Base-by-base conservation (phyloP, 2,113 vertebrate genomes). In the Chiloscyllium plagiosum region DNA sequence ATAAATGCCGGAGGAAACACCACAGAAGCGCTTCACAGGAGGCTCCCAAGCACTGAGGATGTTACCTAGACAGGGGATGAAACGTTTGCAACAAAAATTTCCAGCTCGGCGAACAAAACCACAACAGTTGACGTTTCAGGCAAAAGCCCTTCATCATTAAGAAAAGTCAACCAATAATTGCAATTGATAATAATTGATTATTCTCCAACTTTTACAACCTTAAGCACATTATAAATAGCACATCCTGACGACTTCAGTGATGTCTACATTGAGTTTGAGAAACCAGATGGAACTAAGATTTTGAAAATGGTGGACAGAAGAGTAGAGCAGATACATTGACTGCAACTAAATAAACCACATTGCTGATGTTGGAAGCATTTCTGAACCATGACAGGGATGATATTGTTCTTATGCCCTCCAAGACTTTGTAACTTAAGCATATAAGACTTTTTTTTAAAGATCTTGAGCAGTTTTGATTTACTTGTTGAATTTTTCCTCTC, bases 211-310 rank as follows among this genome's bases (percentile, higher is more conserved):
- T 50, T 72, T 76, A 24, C 13, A 95, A 95, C 24, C 37, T 52
- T 17, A 76, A 95, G 72, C 68, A 66, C 68, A 20, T 95, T 95
- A 66, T 93, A 94, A 69, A 52, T 76, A 95, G 5, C 68, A 70
- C 33, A 47, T 95, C 29, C 17, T 20, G 52, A 42, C 42, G 52
- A 95, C 42, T 33, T 93, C n/a, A 65, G 19, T 33, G 12, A 52
- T 12, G 47, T 50, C 42, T 76, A 7, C 50, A 24, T 33, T 52
- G 52, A 61, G 5, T 50, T 26, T 70, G 42, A 72, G 33, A 76
- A 12, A 50, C 17, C 68, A 76, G 69, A 12, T 95, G 94, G 42
- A 50, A 15, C 42, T 52, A 29, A 52, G 42, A 17, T 69, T 69
- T 42, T 94, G 66, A 50, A 94, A 69, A 66, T 4, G 19, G 4